A percentile compares a stretch with the other conserved stretches of the same genome.
phyloP scores from a whole-genome alignment of 1,140 invertebrate species.

The Lordiphosa collinella region DNA sequence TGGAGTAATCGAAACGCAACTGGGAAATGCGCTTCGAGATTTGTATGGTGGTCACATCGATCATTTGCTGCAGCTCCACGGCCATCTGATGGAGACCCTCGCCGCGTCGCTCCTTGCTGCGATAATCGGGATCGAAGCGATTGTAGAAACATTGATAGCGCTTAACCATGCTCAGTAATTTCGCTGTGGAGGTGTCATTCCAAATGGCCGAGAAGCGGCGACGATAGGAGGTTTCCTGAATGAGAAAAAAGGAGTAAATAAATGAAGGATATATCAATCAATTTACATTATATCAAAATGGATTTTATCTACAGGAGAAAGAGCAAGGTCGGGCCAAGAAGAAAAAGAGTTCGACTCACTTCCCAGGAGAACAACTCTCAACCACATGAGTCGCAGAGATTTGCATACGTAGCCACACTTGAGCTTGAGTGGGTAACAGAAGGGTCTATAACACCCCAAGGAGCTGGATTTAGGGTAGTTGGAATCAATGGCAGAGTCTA shows the following conservation, averaged over 20 bases:
- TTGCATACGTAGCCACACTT: too few species aligned
- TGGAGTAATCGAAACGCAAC: slow-evolving; percentile 73
- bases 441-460: too few species aligned
- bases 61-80: slow-evolving; percentile 57
- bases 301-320: too few species aligned
- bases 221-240: slow-evolving; percentile 65
- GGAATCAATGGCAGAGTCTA: too few species aligned
- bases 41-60: slow-evolving; percentile 71
- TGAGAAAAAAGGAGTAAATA: neutral
- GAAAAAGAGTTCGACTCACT: too few species aligned
- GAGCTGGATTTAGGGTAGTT: too few species aligned
- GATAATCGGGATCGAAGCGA: slow-evolving; percentile 69
- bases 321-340: too few species aligned
- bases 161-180: slow-evolving; percentile 62
- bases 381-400: too few species aligned
- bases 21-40: slow-evolving; percentile 75
- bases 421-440: too few species aligned
- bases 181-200: slow-evolving; percentile 71
- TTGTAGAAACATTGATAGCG: slow-evolving; percentile 73
- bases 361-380: too few species aligned
- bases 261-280: too few species aligned
- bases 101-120: slow-evolving; percentile 71
- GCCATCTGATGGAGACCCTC: slow-evolving; percentile 73
- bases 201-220: slow-evolving; percentile 71
- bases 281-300: too few species aligned